phyloP scores from a whole-genome alignment of 1,140 invertebrate species.

The Neodiprion pinetum region DNA sequence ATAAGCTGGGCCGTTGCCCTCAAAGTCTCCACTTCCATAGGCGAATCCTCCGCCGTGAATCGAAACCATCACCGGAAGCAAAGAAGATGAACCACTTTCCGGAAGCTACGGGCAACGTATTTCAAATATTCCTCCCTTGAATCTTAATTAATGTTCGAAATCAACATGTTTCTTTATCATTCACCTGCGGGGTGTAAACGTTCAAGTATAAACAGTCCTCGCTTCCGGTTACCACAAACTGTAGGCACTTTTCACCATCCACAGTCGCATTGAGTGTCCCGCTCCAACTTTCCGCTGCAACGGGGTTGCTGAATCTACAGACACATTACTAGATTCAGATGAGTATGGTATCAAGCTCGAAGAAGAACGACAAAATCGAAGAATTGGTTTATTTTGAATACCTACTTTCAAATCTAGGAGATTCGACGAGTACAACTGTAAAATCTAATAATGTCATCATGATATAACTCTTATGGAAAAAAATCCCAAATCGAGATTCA shows the following conservation, averaged over 20 bases:
- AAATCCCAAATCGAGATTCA: too few species aligned
- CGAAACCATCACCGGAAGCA: slow-evolving; percentile 63
- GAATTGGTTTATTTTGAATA: too few species aligned
- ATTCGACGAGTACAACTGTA: too few species aligned
- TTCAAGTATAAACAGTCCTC: background rate
- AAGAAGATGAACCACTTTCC: background rate
- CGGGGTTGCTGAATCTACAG: background rate
- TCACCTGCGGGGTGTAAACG: background rate
- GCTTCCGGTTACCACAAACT: background rate
- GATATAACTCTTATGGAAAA: too few species aligned
- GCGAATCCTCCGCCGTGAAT: slow-evolving; percentile 67
- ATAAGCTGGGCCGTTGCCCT: slow-evolving; percentile 62
- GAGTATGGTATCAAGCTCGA: too few species aligned
- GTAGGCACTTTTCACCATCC: background rate
- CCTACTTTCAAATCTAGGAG: too few species aligned
- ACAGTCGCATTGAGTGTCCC: background rate
- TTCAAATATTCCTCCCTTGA: too few species aligned
- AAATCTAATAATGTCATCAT: too few species aligned
- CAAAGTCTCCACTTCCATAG: slow-evolving; percentile 56
- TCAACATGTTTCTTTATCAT: background rate
- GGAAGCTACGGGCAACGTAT: background rate
- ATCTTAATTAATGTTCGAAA: too few species aligned
- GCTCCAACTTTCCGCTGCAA: background rate
- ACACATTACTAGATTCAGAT: too few species aligned
- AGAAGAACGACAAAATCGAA: too few species aligned